These are phyloP conservation scores for Trissolcus basalis DNA, from an alignment of 1,140 invertebrate genomes.

Conservation along the genomic window DNA sequence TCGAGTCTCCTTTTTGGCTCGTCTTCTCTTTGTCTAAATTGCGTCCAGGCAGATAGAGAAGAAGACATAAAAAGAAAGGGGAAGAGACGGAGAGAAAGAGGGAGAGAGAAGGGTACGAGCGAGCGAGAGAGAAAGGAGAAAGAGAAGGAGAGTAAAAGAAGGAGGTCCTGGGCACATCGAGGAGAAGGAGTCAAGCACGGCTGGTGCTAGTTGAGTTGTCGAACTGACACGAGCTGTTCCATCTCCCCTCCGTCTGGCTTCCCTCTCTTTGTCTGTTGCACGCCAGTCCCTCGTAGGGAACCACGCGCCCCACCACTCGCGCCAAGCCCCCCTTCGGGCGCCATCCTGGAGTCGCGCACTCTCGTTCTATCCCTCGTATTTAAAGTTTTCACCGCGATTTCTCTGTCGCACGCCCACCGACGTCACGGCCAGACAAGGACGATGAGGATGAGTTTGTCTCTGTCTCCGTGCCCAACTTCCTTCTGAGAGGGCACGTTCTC, in stretches of 20 bases:
- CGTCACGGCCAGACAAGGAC: conserved; percentile 20
- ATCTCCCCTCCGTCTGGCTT: conserved; percentile 37
- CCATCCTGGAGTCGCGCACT: conserved; percentile 36
- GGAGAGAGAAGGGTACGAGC: conserved; percentile 29
- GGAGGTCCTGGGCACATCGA: conserved; percentile 38
- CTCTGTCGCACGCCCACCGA: conserved; percentile 66
- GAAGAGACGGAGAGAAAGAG: conserved; percentile 38
- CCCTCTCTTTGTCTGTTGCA: conserved; percentile 29
- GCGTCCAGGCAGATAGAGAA: conserved; percentile 7
- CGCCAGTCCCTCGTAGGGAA: not conserved
- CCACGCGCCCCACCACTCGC: conserved; percentile 14
- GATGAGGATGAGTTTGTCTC: no score
- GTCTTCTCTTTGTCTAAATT: conserved; percentile 6
- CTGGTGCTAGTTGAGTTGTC: conserved; percentile 77
- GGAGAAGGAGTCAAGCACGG: conserved; percentile 64
- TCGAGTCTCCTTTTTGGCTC: conserved; percentile 6
- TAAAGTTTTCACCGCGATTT: conserved; percentile 65
- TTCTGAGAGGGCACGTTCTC: conserved; percentile 59
- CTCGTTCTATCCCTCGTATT: conserved; percentile 61
- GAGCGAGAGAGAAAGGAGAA: conserved; percentile 36
- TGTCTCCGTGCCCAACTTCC: conserved; percentile 31
- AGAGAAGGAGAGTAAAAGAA: conserved; percentile 42
- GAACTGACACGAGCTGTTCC: conserved; percentile 75
- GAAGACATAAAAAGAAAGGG: conserved; percentile 33
- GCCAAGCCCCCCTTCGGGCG: conserved; percentile 13